Conservation (phyloP, 2,113 vertebrate genomes). For the Atherinomorus stipes region DNA sequence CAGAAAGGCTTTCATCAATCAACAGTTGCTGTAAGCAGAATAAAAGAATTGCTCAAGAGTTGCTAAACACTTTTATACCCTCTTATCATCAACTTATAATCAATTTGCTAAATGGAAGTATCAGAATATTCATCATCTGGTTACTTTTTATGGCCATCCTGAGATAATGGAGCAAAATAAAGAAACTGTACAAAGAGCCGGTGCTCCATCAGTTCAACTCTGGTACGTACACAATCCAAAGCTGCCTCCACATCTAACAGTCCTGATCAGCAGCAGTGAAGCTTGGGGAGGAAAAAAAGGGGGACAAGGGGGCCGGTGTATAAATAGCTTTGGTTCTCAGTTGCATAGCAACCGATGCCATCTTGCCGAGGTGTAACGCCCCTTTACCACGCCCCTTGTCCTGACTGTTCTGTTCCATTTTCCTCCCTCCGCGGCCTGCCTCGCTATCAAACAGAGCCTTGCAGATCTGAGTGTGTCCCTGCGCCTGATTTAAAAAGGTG, state of each 20-base stretch:
- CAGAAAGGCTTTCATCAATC: no score
- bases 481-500: slow-evolving; percentile 56
- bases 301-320: slow-evolving; percentile 79
- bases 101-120: not conserved
- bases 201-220: not conserved
- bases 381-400: slow-evolving; percentile 85
- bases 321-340: slow-evolving; percentile 86
- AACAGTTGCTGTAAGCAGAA: no score
- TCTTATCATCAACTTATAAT: no score
- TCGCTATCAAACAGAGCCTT: slow-evolving; percentile 64
- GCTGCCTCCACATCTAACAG: slow-evolving; percentile 57
- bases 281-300: slow-evolving; percentile 78
- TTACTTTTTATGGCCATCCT: not conserved
- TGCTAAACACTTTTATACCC: no score
- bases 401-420: slow-evolving; percentile 80
- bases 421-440: slow-evolving; percentile 74
- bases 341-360: slow-evolving; percentile 89
- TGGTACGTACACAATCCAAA: slow-evolving; percentile 46
- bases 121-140: not conserved
- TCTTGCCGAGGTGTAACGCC: slow-evolving; percentile 84
- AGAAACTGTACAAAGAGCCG: not conserved
- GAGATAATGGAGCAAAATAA: not conserved
- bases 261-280: slow-evolving; percentile 71
- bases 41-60: no score
- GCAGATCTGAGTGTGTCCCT: slow-evolving; percentile 38